Conservation (phyloP, 1,140 invertebrate species). For the Pogonognathellus flavescens region DNA sequence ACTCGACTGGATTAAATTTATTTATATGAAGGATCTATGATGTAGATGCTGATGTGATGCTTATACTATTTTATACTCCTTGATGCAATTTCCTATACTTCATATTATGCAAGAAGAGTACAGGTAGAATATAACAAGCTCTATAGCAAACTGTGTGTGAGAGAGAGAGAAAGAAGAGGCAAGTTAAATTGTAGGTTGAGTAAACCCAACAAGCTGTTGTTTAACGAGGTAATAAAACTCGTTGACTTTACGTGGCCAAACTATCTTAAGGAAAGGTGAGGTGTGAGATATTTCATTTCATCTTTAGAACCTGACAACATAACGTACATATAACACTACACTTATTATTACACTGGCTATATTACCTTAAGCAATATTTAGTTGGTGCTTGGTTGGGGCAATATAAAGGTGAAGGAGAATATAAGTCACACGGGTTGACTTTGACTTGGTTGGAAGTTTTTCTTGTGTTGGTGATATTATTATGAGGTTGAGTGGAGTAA, state of each 20-base stretch:
- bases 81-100: too few species aligned
- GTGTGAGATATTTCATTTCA: slow-evolving; percentile 48
- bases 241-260: slow-evolving; percentile 19
- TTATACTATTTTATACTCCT: too few species aligned
- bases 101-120: neutral
- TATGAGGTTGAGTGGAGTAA: neutral
- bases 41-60: too few species aligned
- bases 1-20: too few species aligned
- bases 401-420: too few species aligned
- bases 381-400: too few species aligned
- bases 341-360: neutral
- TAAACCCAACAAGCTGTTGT: slow-evolving; percentile 45
- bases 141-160: too few species aligned
- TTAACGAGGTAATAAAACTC: slow-evolving; percentile 44
- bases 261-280: slow-evolving; percentile 36
- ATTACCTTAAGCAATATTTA: neutral
- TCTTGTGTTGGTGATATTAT: neutral
- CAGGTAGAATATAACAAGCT: neutral
- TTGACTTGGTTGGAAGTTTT: neutral
- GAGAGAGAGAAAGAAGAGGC: too few species aligned
- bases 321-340: neutral
- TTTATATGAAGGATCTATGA: too few species aligned
- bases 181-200: neutral
- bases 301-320: slow-evolving; percentile 30
- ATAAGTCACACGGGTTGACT: neutral